These are phyloP conservation scores for Proisotoma minuta DNA, from an alignment of 2,888 invertebrate species.

Conservation along the genomic window DNA sequence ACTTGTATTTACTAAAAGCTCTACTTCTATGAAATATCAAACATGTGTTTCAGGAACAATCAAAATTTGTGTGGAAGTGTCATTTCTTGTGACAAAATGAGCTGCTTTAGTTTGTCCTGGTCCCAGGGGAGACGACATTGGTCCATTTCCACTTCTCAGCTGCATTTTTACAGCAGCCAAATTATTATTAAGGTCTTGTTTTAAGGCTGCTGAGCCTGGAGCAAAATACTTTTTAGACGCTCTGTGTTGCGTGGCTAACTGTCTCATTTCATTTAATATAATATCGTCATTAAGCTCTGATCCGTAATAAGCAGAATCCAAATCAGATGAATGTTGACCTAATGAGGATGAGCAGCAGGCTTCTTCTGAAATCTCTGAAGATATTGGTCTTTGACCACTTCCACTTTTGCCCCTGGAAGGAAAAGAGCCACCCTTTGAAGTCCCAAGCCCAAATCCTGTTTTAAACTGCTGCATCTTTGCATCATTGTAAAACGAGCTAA, in stretches of 20 bases:
- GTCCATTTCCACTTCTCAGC: constrained; percentile 11
- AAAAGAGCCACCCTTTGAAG: constrained; percentile 17
- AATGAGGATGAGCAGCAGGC: constrained; percentile 23
- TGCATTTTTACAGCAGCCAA: constrained; percentile 11
- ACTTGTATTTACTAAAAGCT: no score
- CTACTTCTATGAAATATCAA: no score
- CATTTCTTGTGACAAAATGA: constrained; percentile 45
- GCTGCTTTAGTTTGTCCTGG: constrained; percentile 34
- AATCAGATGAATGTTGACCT: constrained; percentile 27
- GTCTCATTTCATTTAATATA: not conserved
- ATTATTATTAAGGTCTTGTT: not conserved
- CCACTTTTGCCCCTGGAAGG: constrained; percentile 15
- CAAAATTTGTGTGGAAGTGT: constrained; percentile 43
- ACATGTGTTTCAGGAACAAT: constrained; percentile 47
- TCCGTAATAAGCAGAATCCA: constrained; percentile 43
- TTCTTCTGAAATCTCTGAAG: constrained; percentile 29
- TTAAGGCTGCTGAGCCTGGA: not conserved
- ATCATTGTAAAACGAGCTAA: constrained; percentile 42
- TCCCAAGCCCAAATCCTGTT: not conserved
- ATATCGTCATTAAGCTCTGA: constrained; percentile 10
- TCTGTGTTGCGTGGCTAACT: not conserved
- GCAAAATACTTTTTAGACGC: not conserved
- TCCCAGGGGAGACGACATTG: constrained; percentile 18
- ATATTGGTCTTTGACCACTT: not conserved
- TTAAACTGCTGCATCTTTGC: constrained; percentile 10